Percentiles rank a stretch among this genome's conserved stretches.
These are phyloP conservation scores for Aphelocoma californica DNA, from an alignment of 2,797 vertebrate species.

Conservation along the genomic window DNA sequence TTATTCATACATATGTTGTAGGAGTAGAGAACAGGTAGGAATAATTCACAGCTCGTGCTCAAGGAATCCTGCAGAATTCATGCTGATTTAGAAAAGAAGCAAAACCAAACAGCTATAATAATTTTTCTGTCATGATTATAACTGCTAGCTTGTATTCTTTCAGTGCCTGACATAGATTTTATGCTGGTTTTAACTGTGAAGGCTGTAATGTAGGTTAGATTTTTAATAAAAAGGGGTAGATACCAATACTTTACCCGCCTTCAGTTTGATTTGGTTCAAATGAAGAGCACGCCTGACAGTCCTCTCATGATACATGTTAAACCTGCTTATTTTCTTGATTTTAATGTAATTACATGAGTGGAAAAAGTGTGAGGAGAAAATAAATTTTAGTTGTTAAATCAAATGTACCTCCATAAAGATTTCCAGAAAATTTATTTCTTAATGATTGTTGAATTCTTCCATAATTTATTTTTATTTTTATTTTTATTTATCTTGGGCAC, in stretches of 20 bases:
- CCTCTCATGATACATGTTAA: not conserved
- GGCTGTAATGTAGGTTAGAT: not conserved
- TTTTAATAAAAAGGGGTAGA: not conserved
- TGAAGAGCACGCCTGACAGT: not conserved
- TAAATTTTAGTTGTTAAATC: not conserved
- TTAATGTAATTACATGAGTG: not conserved
- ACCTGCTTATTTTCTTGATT: not conserved
- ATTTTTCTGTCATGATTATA: not conserved
- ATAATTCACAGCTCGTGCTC: not conserved
- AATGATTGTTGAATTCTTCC: not conserved
- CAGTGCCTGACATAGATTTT: not conserved
- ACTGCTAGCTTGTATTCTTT: not conserved
- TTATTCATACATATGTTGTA: not conserved
- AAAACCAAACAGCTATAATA: not conserved
- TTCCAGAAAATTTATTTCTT: not conserved
- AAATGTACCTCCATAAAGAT: not conserved
- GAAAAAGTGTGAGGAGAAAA: not conserved
- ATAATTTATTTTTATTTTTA: not conserved
- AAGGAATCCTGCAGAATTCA: not conserved
- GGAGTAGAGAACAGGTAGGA: not conserved
- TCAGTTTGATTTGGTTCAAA: not conserved
- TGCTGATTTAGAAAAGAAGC: not conserved
- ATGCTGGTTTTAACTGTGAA: not conserved
- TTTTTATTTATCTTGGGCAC: not conserved
- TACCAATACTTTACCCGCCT: not conserved